Conservation (phyloP, 2,888 invertebrate species). For the Galerucella nymphaeae region DNA sequence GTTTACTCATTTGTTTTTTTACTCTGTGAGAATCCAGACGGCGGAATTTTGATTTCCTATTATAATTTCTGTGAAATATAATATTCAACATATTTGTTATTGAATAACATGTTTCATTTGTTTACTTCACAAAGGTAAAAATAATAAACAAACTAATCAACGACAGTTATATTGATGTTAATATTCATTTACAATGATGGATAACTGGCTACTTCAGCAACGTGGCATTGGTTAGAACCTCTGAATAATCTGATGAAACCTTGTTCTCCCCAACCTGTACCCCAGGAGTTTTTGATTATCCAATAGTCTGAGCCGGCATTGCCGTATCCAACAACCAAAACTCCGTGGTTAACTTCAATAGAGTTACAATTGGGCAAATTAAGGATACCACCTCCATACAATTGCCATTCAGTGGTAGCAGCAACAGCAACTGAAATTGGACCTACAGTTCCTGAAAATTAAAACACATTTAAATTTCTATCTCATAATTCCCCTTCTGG, state of each 20-base stretch:
- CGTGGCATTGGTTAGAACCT: slow-evolving; percentile 78
- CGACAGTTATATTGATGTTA: not conserved
- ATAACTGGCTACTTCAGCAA: not conserved
- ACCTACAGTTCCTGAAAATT: slow-evolving; percentile 78
- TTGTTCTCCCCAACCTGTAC: slow-evolving; percentile 48
- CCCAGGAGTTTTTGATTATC: slow-evolving; percentile 73
- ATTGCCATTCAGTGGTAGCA: slow-evolving; percentile 78
- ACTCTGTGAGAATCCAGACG: too few relatives aligned
- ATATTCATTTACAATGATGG: not conserved
- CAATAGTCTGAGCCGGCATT: slow-evolving; percentile 57
- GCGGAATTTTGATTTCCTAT: too few relatives aligned
- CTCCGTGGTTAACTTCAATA: slow-evolving; percentile 80
- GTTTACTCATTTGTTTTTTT: too few relatives aligned
- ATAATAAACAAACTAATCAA: not conserved
- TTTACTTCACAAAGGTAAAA: too few relatives aligned
- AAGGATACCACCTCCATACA: slow-evolving; percentile 83
- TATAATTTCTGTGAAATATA: too few relatives aligned
- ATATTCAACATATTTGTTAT: too few relatives aligned
- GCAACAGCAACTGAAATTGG: slow-evolving; percentile 91
- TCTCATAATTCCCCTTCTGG: too few relatives aligned
- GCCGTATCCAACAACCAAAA: slow-evolving; percentile 74
- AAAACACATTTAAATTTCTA: too few relatives aligned
- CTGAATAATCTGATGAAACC: slow-evolving; percentile 52
- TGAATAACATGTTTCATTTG: too few relatives aligned
- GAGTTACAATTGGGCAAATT: slow-evolving; percentile 76